Evolutionary conservation across 2,797 vertebrate species (phyloP), one percentile per base, ranked within the genome.

Genomic region (Xiphorhynchus erythropygius): DNA sequence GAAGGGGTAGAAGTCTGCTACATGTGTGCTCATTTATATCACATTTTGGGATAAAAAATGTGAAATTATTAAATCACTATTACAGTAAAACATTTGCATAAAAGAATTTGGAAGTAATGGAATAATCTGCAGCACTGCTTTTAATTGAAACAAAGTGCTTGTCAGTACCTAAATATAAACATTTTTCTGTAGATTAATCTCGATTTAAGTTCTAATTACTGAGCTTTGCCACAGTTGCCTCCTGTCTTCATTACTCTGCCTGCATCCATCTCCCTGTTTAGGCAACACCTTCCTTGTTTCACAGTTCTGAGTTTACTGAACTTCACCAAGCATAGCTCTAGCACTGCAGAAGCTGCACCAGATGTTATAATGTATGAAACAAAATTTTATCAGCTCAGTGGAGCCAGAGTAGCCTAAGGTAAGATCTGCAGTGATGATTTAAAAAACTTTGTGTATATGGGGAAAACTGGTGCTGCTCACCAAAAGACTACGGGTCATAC

Each of bases 291-390:
- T 56, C 67, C 42, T 42, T 55, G 14, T 10, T 30, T 46, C 24
- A 23, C 1, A 42, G 18, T 18, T 64, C 23, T 24, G 60, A 35
- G 13, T 57, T 76, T 65, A 35, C 52, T 52, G 42, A 62, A n/a
- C 63, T 30, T 33, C 30, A 8, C 17, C 6, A 2, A 35, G 21
- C 2, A 1, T 3, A 57, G 35, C 13, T 39, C 28, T 5, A 8
- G 24, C 0, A 1, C 49, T 71, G 27, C 33, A 47, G 39, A 82
- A 42, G 13, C 41, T 0, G 0, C 42, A 33, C 4, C 22, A 70
- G 57, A 27, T 2, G 0, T 32, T 73, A 13, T 2, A 44, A 25
- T 28, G 22, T 18, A 16, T 1, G 0, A 57, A 60, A 53, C 6
- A 57, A 82, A 23, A 5, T 53, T 69, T 42, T 73, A 35, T 32